Conservation (phyloP, 2,113 vertebrate species). For the Hydrolagus affinis region DNA sequence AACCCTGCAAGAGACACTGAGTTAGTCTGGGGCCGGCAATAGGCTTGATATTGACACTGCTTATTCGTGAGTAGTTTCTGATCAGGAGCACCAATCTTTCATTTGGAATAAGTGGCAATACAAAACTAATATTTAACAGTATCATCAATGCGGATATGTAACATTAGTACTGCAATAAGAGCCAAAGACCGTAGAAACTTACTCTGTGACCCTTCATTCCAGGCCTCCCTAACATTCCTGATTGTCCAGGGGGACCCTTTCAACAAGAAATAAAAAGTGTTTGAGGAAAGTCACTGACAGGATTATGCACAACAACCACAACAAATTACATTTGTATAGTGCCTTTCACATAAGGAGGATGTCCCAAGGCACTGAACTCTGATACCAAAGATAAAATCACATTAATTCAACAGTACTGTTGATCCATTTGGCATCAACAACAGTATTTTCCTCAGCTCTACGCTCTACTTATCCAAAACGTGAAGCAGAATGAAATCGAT, state of each 20-base stretch:
- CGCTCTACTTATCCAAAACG: not conserved
- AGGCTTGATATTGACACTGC: not conserved
- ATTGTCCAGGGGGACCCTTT: not conserved
- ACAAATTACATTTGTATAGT: too few species aligned
- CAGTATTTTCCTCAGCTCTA: not conserved
- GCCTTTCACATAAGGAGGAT: too few species aligned
- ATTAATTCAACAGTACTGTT: too few species aligned
- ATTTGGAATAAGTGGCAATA: not conserved
- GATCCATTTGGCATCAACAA: too few species aligned
- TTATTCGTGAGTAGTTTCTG: not conserved
- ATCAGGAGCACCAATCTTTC: not conserved
- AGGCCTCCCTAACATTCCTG: not conserved
- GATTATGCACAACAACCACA: too few species aligned
- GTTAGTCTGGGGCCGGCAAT: not conserved
- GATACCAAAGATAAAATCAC: too few species aligned
- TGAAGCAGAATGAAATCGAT: not conserved
- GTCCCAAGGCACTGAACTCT: too few species aligned
- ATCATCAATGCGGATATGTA: not conserved
- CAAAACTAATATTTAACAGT: not conserved
- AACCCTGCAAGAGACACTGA: not conserved
- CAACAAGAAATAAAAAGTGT: not conserved
- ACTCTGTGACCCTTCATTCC: constrained; percentile 20
- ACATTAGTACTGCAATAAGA: not conserved
- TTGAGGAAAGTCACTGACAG: not conserved
- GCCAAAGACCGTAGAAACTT: not conserved